Conservation (phyloP, 2,888 invertebrate genomes). For the Camptogramma bilineatum region DNA sequence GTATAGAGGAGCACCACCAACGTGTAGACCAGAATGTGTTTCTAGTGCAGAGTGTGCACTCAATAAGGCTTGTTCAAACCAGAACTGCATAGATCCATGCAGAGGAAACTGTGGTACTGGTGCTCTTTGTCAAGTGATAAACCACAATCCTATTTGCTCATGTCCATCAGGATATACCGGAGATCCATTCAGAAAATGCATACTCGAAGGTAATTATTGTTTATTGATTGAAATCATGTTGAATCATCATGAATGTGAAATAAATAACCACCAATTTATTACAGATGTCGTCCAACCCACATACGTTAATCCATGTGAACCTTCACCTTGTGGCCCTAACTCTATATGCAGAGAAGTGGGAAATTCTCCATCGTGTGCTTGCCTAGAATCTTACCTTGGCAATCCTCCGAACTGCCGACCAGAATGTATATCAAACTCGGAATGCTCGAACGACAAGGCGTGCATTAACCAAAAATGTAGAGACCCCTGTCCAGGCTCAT, state of each 20-base stretch:
- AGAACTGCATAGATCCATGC: conserved; percentile 90
- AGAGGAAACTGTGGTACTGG: conserved; percentile 89
- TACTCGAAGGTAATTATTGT: conserved; percentile 80
- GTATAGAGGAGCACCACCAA: conserved; percentile 89
- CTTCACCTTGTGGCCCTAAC: conserved; percentile 91
- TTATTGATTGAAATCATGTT: too few species aligned
- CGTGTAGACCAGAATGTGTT: conserved; percentile 90
- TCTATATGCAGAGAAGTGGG: conserved; percentile 86
- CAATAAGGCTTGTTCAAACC: conserved; percentile 88
- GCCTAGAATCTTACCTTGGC: conserved; percentile 88
- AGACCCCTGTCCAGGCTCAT: conserved; percentile 90
- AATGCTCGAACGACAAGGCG: conserved; percentile 88
- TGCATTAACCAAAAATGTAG: conserved; percentile 91
- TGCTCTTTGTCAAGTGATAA: conserved; percentile 89
- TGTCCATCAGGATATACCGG: conserved; percentile 89
- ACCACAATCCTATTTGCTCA: conserved; percentile 90
- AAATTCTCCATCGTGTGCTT: conserved; percentile 89
- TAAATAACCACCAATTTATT: conserved; percentile 41
- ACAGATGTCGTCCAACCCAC: conserved; percentile 61
- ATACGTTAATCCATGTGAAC: conserved; percentile 87
- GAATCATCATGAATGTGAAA: not conserved
- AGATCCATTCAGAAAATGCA: conserved; percentile 89
- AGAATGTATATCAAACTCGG: conserved; percentile 90
- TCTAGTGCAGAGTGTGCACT: conserved; percentile 88
- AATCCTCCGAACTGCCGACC: conserved; percentile 90